phyloP scores from a whole-genome alignment of 2,797 vertebrate genomes.

The Enteromius paludinosus region DNA sequence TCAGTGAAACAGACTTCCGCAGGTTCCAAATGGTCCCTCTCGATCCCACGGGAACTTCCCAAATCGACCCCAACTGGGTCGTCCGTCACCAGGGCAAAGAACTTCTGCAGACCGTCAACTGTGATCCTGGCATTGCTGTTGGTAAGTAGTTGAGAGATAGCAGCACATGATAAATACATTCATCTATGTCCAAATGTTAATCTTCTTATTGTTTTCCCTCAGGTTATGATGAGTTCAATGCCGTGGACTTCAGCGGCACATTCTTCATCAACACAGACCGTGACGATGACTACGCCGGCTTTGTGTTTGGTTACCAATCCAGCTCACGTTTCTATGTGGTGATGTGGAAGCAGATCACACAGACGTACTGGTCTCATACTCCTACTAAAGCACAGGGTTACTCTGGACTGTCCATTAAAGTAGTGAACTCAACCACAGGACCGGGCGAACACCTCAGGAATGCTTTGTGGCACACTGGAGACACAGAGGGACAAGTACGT shows the following conservation, averaged over 20 bases:
- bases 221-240: conserved; percentile 98
- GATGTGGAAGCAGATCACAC: conserved; percentile 99
- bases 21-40: conserved; percentile 99
- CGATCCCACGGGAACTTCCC: conserved; percentile 96
- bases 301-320: conserved; percentile 98
- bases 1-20: conserved; percentile 97
- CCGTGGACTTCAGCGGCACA: conserved; percentile 98
- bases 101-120: conserved; percentile 98
- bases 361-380: conserved; percentile 94
- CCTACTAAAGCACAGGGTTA: conserved; percentile 97
- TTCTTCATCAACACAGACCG: conserved; percentile 99
- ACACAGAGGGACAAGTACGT: conserved; percentile 92
- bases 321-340: conserved; percentile 98
- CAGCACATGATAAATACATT: background rate
- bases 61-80: conserved; percentile 99
- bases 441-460: conserved; percentile 98
- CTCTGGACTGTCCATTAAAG: conserved; percentile 96
- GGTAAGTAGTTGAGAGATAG: conserved; percentile 76
- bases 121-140: conserved; percentile 96
- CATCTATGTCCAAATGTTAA: background rate
- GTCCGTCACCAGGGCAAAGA: conserved; percentile 98
- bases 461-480: conserved; percentile 98
- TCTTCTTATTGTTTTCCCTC: background rate
- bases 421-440: conserved; percentile 97
- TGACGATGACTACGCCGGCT: conserved; percentile 97